Evolutionary conservation across 37 sponge, comb jelly and placozoan genomes (phyloP).

Genomic region (Oopsacas minuta): DNA sequence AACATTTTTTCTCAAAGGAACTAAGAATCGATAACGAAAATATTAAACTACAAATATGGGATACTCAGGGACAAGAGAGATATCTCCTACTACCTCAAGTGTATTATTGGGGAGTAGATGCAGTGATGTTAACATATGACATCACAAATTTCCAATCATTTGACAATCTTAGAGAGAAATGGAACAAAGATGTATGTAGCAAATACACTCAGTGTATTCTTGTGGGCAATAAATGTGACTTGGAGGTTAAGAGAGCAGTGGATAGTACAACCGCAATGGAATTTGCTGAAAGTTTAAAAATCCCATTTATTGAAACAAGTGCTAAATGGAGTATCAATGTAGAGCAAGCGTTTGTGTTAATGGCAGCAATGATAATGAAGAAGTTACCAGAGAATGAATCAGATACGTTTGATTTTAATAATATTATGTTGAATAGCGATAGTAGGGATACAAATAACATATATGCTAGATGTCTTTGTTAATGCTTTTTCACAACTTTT

Average conservation of each 20-base stretch:
- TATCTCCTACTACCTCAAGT: slow-evolving; percentile 85
- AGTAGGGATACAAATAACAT: too few species aligned
- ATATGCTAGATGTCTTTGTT: too few species aligned
- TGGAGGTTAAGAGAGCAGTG: too few species aligned
- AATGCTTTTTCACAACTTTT: too few species aligned
- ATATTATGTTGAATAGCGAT: too few species aligned
- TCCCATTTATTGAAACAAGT: slow-evolving; percentile 27
- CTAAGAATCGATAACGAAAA: slow-evolving; percentile 41
- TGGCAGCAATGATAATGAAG: too few species aligned
- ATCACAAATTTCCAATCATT: slow-evolving; percentile 65
- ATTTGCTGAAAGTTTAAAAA: slow-evolving; percentile 21
- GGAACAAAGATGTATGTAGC: too few species aligned
- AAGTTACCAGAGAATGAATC: too few species aligned
- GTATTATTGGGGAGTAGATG: slow-evolving; percentile 93
- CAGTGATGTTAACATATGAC: slow-evolving; percentile 92
- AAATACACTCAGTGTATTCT: too few species aligned
- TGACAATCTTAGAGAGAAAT: slow-evolving; percentile 20
- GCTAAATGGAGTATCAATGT: slow-evolving; percentile 20
- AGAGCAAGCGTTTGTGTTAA: slow-evolving; percentile 17
- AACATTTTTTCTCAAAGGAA: slow-evolving; percentile 36
- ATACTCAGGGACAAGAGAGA: slow-evolving; percentile 95
- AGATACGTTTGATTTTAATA: too few species aligned
- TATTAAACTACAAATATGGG: slow-evolving; percentile 71
- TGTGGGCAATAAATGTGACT: too few species aligned
- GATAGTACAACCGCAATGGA: slow-evolving; percentile 26